phyloP scores from a whole-genome alignment of 2,113 vertebrate species.

The Hystrix cristata region DNA sequence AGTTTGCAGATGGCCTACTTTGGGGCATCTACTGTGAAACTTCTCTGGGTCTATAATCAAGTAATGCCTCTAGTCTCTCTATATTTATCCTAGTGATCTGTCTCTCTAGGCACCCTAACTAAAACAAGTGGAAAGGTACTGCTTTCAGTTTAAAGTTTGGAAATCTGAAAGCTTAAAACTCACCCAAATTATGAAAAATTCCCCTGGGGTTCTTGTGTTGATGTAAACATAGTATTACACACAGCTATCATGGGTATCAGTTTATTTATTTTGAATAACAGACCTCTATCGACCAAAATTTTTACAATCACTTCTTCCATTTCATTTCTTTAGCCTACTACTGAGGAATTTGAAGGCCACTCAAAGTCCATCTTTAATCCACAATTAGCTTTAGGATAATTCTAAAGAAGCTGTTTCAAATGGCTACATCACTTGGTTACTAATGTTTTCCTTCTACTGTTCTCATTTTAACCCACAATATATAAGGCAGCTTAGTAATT shows the following conservation, averaged over 20 bases:
- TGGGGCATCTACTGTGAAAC: background rate
- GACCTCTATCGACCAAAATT: background rate
- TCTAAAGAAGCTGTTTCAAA: background rate
- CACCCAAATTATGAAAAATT: background rate
- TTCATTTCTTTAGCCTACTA: background rate
- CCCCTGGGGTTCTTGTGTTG: background rate
- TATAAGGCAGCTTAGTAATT: background rate
- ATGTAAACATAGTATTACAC: background rate
- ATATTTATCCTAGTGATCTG: background rate
- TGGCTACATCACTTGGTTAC: background rate
- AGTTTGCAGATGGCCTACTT: background rate
- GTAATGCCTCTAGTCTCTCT: background rate
- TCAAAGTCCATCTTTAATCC: background rate
- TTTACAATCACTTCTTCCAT: background rate
- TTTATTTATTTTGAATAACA: background rate
- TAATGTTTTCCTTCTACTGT: background rate
- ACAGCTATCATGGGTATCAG: background rate
- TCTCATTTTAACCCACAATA: background rate
- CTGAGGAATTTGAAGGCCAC: background rate
- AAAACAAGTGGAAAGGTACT: background rate
- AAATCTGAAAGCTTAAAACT: constrained; percentile 23
- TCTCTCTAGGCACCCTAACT: background rate
- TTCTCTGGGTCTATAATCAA: background rate
- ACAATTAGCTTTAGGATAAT: background rate
- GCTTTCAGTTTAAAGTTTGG: background rate